These are phyloP conservation scores for Bothrops jararaca DNA, from an alignment of 2,113 vertebrate genomes.

Conservation along the genomic window DNA sequence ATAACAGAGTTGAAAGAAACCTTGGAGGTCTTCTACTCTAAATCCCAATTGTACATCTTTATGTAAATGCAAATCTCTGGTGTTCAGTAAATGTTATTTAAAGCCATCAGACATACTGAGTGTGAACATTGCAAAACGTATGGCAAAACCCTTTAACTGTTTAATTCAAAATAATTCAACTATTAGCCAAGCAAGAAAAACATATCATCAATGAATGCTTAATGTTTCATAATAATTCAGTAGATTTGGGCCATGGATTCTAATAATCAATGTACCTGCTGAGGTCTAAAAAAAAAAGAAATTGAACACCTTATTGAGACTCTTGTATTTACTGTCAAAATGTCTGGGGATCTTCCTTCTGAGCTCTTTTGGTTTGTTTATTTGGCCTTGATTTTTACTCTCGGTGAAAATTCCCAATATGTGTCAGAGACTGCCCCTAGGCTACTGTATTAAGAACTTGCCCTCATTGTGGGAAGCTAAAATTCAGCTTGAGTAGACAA, in stretches of 20 bases:
- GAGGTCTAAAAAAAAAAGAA: background rate
- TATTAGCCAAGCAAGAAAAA: background rate
- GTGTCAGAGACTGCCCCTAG: background rate
- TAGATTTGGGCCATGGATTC: background rate
- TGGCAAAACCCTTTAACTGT: background rate
- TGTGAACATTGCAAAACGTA: background rate
- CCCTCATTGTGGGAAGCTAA: background rate
- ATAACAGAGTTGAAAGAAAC: background rate
- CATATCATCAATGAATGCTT: background rate
- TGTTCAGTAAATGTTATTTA: background rate
- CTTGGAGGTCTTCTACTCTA: background rate
- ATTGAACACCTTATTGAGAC: background rate
- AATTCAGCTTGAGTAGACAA: background rate
- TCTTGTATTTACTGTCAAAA: background rate
- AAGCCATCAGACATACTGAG: background rate
- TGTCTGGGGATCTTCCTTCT: background rate
- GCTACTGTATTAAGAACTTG: background rate
- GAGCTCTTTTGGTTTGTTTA: background rate
- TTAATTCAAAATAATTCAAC: background rate
- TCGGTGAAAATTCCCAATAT: background rate
- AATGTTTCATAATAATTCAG: background rate
- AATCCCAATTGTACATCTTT: constrained; percentile 1
- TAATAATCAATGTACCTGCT: background rate
- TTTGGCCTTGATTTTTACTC: background rate
- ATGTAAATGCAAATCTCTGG: constrained; percentile 29